Percentiles rank a stretch among this genome's conserved stretches.
These are phyloP conservation scores for Rhea americana DNA, from an alignment of 2,113 vertebrate species.

Conservation along the genomic window DNA sequence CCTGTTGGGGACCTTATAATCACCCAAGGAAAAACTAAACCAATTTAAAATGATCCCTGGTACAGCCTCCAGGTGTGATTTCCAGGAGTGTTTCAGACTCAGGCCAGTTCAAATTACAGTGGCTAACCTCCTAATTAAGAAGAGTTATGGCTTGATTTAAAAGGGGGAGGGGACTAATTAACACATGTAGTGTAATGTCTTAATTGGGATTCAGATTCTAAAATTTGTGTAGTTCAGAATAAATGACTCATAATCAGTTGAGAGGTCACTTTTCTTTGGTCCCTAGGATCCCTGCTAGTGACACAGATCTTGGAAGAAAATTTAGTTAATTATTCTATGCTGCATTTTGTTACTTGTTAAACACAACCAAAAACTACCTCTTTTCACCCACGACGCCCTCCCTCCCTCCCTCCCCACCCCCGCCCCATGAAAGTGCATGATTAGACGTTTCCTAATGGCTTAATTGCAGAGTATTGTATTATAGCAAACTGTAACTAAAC, in stretches of 20 bases:
- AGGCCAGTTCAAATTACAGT: constrained; percentile 72
- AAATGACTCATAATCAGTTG: constrained; percentile 62
- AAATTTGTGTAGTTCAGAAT: constrained; percentile 59
- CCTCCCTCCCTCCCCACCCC: background rate
- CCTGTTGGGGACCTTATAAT: constrained; percentile 60
- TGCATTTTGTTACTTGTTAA: constrained; percentile 1
- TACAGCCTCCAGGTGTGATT: constrained; percentile 67
- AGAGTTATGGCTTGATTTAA: constrained; percentile 84
- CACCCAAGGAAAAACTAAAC: constrained; percentile 48
- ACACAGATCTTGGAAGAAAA: background rate
- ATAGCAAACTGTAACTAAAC: background rate
- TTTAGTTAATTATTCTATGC: background rate
- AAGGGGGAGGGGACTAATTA: constrained; percentile 84
- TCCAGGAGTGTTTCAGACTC: constrained; percentile 61
- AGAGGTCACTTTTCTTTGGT: constrained; percentile 19
- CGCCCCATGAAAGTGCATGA: rapidly evolving
- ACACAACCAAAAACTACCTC: background rate
- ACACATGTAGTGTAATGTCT: constrained; percentile 86
- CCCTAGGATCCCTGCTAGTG: background rate
- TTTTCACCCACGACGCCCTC: background rate
- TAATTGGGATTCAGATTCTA: constrained; percentile 83
- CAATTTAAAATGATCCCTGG: constrained; percentile 67
- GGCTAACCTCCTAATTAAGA: constrained; percentile 82
- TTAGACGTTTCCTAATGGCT: background rate
- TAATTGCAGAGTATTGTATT: background rate